Percentiles rank a stretch among this genome's conserved stretches.
Evolutionary conservation across 2,888 invertebrate genomes (phyloP).

Genomic region (Microchrysa polita): DNA sequence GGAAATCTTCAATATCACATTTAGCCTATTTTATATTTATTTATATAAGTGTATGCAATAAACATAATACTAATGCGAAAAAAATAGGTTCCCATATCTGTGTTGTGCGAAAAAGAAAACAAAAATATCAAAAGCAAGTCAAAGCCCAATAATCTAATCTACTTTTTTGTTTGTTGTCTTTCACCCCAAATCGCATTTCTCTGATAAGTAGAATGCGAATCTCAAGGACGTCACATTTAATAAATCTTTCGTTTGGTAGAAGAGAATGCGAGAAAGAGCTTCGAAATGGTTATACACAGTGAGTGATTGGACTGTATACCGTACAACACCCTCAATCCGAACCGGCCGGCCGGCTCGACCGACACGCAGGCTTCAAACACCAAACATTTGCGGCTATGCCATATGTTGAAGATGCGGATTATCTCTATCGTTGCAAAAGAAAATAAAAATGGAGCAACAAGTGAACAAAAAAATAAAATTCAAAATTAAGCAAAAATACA

Average conservation of each 20-base stretch:
- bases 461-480: too few species aligned
- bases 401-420: not conserved
- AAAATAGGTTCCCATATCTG: too few species aligned
- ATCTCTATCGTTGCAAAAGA: not conserved
- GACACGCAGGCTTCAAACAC: too few species aligned
- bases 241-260: conserved; percentile 17
- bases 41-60: too few species aligned
- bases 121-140: conserved; percentile 32
- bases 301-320: too few species aligned
- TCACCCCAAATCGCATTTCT: too few species aligned
- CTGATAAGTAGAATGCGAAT: not conserved
- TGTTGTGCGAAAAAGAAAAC: not conserved
- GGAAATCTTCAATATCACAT: not conserved
- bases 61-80: too few species aligned
- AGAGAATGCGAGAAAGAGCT: conserved; percentile 16
- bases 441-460: not conserved
- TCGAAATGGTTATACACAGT: not conserved
- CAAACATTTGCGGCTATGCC: not conserved
- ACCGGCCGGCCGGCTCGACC: too few species aligned
- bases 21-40: too few species aligned
- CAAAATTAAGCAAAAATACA: too few species aligned
- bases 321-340: too few species aligned
- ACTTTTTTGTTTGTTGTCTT: not conserved
- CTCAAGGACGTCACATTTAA: conserved; percentile 26
- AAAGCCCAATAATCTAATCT: conserved; percentile 42